phyloP scores from a whole-genome alignment of 1,140 invertebrate species.

The Teleopsis dalmanni region DNA sequence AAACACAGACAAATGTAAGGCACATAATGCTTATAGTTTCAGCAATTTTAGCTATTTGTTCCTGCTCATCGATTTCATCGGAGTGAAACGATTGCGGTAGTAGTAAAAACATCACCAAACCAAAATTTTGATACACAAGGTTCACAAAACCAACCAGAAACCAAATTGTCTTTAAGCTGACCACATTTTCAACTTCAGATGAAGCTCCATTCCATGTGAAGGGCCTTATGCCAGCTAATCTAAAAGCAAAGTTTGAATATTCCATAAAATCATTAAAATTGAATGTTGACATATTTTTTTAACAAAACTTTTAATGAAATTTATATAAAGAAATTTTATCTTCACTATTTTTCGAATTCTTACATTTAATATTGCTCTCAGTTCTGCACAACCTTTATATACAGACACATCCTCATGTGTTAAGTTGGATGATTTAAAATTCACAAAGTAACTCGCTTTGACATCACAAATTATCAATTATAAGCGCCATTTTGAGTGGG shows the following conservation, averaged over 20 bases:
- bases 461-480: too few relatives aligned
- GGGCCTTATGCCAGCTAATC: not conserved
- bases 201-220: conserved; percentile 14
- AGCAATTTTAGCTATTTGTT: conserved; percentile 11
- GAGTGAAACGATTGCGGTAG: conserved; percentile 9
- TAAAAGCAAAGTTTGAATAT: not conserved
- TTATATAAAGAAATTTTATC: too few relatives aligned
- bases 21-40: conserved; percentile 26
- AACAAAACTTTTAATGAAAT: too few relatives aligned
- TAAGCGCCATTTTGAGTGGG: too few relatives aligned
- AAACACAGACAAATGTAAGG: conserved; percentile 16
- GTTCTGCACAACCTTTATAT: too few relatives aligned
- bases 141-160: conserved; percentile 19
- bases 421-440: too few relatives aligned
- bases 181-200: too few relatives aligned
- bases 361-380: too few relatives aligned
- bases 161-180: not conserved
- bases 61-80: not conserved
- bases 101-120: conserved; percentile 19
- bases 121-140: conserved; percentile 25
- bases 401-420: too few relatives aligned
- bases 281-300: too few relatives aligned
- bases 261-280: conserved; percentile 1
- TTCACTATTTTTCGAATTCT: too few relatives aligned
- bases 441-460: too few relatives aligned